A percentile compares a stretch with the other conserved stretches of the same genome.
Evolutionary conservation across 1,140 invertebrate species (phyloP).

Genomic region (Leptinotarsa defecta): DNA sequence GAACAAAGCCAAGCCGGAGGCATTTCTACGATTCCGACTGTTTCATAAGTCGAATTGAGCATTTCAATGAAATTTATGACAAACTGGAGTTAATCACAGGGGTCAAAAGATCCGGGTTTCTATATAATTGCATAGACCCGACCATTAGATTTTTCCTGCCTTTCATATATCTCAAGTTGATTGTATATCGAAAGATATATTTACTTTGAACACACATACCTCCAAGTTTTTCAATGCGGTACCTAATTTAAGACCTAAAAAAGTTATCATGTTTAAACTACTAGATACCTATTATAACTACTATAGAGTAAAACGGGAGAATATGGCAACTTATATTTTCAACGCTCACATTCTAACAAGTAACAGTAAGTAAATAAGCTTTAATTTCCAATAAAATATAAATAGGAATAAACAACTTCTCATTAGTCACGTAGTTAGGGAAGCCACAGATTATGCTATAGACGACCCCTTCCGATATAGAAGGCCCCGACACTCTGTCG

Average conservation of each 20-base stretch:
- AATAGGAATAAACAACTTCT: no score
- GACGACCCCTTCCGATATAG: no score
- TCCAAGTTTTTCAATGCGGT: neutral
- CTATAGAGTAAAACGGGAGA: no score
- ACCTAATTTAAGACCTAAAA: neutral
- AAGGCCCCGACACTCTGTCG: no score
- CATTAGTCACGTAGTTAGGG: no score
- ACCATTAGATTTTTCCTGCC: neutral
- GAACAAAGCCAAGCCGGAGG: neutral
- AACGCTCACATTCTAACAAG: no score
- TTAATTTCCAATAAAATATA: no score
- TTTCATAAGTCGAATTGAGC: neutral
- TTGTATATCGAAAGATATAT: neutral
- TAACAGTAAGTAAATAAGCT: no score
- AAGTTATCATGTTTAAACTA: neutral
- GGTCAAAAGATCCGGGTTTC: neutral
- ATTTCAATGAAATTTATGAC: conserved; percentile 4
- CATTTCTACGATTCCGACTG: neutral
- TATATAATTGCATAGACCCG: neutral
- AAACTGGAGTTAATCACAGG: neutral
- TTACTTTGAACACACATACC: neutral
- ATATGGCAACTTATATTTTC: no score
- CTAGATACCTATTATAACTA: no score
- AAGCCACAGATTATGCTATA: no score
- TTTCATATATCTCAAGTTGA: neutral